Evolutionary conservation across 2,797 vertebrate genomes (phyloP), one percentile per base, ranked within the genome.

Genomic region (Danio choprae): DNA sequence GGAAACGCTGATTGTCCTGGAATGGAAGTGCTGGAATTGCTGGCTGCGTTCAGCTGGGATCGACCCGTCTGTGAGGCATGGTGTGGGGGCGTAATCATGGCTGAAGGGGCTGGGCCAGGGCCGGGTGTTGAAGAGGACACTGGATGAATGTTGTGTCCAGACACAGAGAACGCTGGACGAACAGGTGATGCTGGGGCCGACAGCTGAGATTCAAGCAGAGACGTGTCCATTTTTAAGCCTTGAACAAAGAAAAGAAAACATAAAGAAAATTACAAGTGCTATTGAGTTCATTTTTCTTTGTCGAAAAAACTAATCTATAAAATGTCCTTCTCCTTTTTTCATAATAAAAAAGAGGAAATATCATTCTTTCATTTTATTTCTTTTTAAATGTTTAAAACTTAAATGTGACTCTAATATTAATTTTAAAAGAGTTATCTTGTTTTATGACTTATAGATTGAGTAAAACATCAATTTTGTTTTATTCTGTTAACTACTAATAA

Each of bases 31-130:
- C 83, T 74, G 18, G 74, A 44, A 38, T 43, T 65, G 7, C 77
- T 84, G 4, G 91, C 78, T 11, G 94, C 93, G 5, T 95, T 95
- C 13, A 95, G 91, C 87, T 93, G 94, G 65, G 94, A 93, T 63
- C 93, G 90, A 18, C 94, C 93, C 16, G 82, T 86, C 41, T 89
- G 90, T 51, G 92, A 89, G 85, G 3, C 87, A 86, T 22, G 83
- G 38, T 4, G 89, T 80, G 0, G 86, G 83, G 11, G 83, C 72
- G 67, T 89, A 87, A 72, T 89, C 77, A 48, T 89, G 87, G 5
- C 86, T 88, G 16, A 91, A 87, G 51, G 80, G 84, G 13, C 63
- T 85, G 85, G 40, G 77, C 85, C 20, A 85, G 85, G 40, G 77
- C 85, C 20, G 86, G 87, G 38, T 75, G 63, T 0, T 82, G 84